A percentile compares a stretch with the other conserved stretches of the same genome.
Conservation (phyloP, 1,140 invertebrate species). For the Drosophila repleta region DNA sequence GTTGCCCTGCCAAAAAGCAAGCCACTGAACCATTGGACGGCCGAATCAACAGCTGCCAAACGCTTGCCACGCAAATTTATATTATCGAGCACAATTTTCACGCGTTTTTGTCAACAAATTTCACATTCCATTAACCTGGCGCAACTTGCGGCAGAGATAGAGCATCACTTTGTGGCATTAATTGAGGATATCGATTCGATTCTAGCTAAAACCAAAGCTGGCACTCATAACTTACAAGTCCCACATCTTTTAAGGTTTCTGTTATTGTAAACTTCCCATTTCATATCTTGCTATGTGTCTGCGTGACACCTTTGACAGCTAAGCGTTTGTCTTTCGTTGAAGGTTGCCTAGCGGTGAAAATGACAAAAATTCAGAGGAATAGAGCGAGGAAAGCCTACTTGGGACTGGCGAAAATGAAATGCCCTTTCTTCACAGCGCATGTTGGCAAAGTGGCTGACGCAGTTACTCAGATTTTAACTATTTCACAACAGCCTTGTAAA, state of each 20-base stretch:
- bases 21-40: constrained; percentile 64
- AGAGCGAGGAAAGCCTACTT: constrained; percentile 28
- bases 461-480: too few relatives aligned
- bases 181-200: constrained; percentile 18
- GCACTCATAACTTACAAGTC: constrained; percentile 35
- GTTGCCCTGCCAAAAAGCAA: constrained; percentile 7
- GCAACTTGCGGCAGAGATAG: constrained; percentile 3
- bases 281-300: constrained; percentile 1
- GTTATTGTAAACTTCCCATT: not conserved
- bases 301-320: constrained; percentile 36
- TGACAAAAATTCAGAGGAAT: constrained; percentile 8
- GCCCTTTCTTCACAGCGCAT: not conserved
- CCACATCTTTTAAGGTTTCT: constrained; percentile 11
- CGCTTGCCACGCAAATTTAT: constrained; percentile 70
- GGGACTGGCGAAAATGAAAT: not conserved
- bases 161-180: constrained; percentile 14
- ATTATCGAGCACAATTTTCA: constrained; percentile 52
- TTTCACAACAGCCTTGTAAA: too few relatives aligned
- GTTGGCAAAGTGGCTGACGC: too few relatives aligned
- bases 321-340: constrained; percentile 31
- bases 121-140: constrained; percentile 70
- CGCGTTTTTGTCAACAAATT: constrained; percentile 75
- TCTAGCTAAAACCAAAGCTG: constrained; percentile 17
- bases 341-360: constrained; percentile 23
- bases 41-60: constrained; percentile 76